Conservation (phyloP, 2,888 invertebrate species). For the Monoplex corrugatus region DNA sequence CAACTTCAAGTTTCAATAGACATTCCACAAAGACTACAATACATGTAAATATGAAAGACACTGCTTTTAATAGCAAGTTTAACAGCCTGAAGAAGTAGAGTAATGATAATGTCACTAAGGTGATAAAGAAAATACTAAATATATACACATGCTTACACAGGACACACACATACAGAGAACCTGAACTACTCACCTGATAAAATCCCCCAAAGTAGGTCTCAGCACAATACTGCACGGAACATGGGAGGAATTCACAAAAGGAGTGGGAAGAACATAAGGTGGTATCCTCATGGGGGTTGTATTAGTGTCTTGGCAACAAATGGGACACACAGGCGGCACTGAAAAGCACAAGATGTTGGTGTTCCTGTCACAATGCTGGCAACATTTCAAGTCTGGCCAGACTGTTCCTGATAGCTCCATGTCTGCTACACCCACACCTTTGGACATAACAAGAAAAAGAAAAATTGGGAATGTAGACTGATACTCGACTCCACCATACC, state of each 20-base stretch:
- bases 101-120: background rate
- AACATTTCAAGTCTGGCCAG: constrained; percentile 88
- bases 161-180: constrained; percentile 21
- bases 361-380: constrained; percentile 92
- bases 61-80: no score
- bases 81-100: no score
- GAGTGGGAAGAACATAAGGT: constrained; percentile 91
- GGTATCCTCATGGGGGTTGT: constrained; percentile 85
- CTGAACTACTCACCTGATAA: constrained; percentile 87
- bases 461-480: no score
- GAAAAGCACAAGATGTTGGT: constrained; percentile 89
- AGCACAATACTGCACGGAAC: constrained; percentile 91
- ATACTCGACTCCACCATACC: no score
- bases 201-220: constrained; percentile 93
- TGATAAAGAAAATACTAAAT: background rate
- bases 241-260: constrained; percentile 91
- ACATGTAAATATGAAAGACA: no score
- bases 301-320: constrained; percentile 87
- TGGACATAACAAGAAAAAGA: no score
- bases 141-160: no score
- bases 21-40: no score
- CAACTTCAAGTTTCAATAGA: no score
- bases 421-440: no score
- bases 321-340: constrained; percentile 90
- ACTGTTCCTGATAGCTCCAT: no score